Evolutionary conservation across 1,140 invertebrate genomes (phyloP).

Genomic region (Brachionus angularis): DNA sequence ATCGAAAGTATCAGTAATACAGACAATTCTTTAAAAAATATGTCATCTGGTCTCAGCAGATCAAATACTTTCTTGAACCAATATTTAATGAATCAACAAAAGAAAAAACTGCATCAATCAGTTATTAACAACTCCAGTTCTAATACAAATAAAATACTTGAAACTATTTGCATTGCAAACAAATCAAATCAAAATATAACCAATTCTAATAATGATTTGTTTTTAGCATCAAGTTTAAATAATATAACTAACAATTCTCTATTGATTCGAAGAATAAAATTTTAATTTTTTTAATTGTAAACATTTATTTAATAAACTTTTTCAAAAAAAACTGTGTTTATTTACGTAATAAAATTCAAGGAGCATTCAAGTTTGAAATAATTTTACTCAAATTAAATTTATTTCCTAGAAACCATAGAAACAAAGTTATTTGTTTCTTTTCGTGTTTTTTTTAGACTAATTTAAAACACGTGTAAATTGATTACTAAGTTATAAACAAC

Average conservation of each 20-base stretch:
- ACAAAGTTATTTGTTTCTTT: too few species aligned
- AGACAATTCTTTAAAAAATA: not conserved
- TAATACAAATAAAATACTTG: not conserved
- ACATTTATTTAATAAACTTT: too few species aligned
- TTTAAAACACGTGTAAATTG: too few species aligned
- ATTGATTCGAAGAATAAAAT: not conserved
- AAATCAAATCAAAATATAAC: slow-evolving; percentile 8
- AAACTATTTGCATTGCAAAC: too few species aligned
- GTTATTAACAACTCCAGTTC: slow-evolving; percentile 4
- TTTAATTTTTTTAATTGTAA: too few species aligned
- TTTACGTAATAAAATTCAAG: too few species aligned
- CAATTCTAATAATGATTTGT: not conserved
- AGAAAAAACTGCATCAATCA: slow-evolving; percentile 7
- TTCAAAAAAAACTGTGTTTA: too few species aligned
- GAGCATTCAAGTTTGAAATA: too few species aligned
- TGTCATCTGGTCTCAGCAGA: not conserved
- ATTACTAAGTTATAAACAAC: too few species aligned
- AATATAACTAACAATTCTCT: slow-evolving; percentile 3
- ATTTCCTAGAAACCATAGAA: too few species aligned
- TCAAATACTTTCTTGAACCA: slow-evolving; percentile 22
- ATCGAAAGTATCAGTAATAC: not conserved
- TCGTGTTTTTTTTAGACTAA: too few species aligned
- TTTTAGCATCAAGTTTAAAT: slow-evolving; percentile 1
- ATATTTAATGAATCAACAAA: slow-evolving; percentile 5
- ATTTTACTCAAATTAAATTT: too few species aligned